Evolutionary conservation across 1,140 invertebrate species (phyloP).

Genomic region (Pogonus chalceus): DNA sequence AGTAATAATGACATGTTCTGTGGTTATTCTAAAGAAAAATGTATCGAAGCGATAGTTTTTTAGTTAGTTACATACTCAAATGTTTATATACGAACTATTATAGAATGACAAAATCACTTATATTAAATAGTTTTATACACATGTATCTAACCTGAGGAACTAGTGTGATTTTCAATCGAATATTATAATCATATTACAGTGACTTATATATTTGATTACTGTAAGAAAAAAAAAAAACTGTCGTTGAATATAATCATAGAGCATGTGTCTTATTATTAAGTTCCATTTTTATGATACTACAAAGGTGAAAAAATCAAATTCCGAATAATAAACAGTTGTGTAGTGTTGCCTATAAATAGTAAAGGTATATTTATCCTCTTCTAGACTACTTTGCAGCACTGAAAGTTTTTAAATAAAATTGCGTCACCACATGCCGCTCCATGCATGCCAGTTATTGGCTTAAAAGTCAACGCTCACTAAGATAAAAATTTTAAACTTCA

Average conservation of each 20-base stretch:
- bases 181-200: too few relatives aligned
- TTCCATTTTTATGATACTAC: background rate
- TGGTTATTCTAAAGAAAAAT: slow-evolving; percentile 4
- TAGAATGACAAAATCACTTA: too few relatives aligned
- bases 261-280: background rate
- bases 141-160: too few relatives aligned
- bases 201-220: too few relatives aligned
- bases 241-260: slow-evolving; percentile 3
- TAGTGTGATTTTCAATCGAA: too few relatives aligned
- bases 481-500: background rate
- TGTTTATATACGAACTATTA: too few relatives aligned
- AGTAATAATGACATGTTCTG: slow-evolving; percentile 5
- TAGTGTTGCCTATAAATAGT: slow-evolving; percentile 6
- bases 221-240: too few relatives aligned
- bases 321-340: slow-evolving; percentile 1
- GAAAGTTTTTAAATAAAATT: background rate
- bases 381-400: slow-evolving; percentile 7
- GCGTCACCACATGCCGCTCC: slow-evolving; percentile 4
- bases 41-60: too few relatives aligned
- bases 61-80: too few relatives aligned
- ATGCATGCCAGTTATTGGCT: slow-evolving; percentile 4
- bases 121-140: too few relatives aligned
- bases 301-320: background rate
- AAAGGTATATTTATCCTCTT: slow-evolving; percentile 6
- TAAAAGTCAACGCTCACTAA: background rate